Evolutionary conservation across 2,113 vertebrate species (phyloP).

Genomic region (Chinchilla lanigera): DNA sequence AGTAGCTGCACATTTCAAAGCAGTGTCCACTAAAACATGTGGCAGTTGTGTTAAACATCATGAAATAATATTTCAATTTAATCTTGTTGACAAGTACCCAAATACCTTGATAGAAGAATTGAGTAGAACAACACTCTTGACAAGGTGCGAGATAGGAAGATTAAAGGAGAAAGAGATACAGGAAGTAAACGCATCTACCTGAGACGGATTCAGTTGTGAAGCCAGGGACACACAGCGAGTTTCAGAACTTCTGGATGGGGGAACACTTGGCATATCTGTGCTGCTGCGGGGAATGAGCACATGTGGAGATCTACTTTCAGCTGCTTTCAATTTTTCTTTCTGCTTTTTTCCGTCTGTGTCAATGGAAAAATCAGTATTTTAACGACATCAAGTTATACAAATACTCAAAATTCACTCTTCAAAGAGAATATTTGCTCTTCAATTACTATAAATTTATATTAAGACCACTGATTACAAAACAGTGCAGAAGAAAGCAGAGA

Average conservation of each 20-base stretch:
- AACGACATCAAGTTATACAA: background rate
- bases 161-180: background rate
- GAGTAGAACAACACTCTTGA: background rate
- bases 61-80: background rate
- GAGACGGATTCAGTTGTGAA: conserved; percentile 78
- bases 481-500: background rate
- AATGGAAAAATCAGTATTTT: conserved; percentile 15
- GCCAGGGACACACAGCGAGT: conserved; percentile 79
- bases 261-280: conserved; percentile 73
- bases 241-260: conserved; percentile 86
- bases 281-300: conserved; percentile 57
- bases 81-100: background rate
- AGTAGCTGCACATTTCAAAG: background rate
- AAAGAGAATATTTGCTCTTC: background rate
- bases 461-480: background rate
- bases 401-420: conserved; percentile 25
- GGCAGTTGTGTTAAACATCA: background rate
- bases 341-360: conserved; percentile 79
- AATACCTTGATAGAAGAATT: background rate
- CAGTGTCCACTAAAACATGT: background rate
- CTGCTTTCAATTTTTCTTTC: conserved; percentile 76
- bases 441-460: background rate
- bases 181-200: conserved; percentile 78
- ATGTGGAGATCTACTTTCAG: conserved; percentile 76
- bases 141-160: background rate